These are phyloP conservation scores for Tenthredo distinguenda DNA, from an alignment of 2,888 invertebrate genomes.

Conservation along the genomic window DNA sequence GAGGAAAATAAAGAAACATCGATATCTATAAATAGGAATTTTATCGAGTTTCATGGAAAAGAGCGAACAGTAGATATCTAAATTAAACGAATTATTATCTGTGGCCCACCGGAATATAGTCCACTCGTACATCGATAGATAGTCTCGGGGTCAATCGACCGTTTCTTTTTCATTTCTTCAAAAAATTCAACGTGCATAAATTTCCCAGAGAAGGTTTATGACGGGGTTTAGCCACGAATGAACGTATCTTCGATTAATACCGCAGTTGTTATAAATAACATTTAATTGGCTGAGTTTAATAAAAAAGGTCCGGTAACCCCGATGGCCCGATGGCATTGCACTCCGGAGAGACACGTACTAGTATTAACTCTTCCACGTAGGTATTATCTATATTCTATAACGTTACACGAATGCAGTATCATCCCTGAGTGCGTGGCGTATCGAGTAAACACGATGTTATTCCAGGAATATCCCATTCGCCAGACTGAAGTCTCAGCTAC, in stretches of 20 bases:
- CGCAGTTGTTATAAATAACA: slow-evolving; percentile 11
- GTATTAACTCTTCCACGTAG: slow-evolving; percentile 7
- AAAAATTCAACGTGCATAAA: neutral
- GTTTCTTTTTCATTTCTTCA: neutral
- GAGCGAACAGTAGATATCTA: neutral
- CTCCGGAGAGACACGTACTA: slow-evolving; percentile 17
- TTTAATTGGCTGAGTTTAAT: neutral
- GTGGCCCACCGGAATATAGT: neutral
- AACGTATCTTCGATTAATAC: neutral
- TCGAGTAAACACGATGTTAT: slow-evolving; percentile 62
- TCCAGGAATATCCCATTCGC: slow-evolving; percentile 66
- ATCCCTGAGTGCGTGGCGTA: slow-evolving; percentile 22
- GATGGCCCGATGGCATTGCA: slow-evolving; percentile 48
- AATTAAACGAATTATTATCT: neutral
- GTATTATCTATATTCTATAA: slow-evolving; percentile 21
- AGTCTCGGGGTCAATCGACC: neutral
- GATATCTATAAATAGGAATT: neutral
- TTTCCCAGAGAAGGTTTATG: neutral
- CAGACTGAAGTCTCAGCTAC: slow-evolving; percentile 4
- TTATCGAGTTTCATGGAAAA: neutral
- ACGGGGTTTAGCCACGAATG: neutral
- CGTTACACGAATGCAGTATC: slow-evolving; percentile 13
- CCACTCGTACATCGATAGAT: neutral
- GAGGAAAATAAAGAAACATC: neutral
- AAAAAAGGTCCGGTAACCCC: slow-evolving; percentile 44